These are phyloP conservation scores for Drosophila subobscura DNA, from an alignment of 1,140 invertebrate species.

Conservation along the genomic window DNA sequence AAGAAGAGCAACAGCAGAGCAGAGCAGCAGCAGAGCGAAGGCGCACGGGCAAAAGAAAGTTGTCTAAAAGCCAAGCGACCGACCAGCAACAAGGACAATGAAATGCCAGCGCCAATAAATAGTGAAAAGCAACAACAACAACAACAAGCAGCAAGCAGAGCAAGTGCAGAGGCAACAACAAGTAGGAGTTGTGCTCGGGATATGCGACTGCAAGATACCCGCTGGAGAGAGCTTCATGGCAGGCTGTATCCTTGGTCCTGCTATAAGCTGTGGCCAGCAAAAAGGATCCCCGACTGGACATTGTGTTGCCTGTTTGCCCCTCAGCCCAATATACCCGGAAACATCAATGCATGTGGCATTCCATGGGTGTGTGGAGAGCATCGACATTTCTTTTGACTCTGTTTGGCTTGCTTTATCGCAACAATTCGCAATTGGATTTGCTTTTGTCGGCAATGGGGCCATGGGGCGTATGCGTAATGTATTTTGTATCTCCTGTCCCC, in stretches of 20 bases:
- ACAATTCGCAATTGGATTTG: conserved; percentile 61
- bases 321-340: too few relatives aligned
- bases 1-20: neutral
- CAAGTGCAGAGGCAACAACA: conserved; percentile 16
- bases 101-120: conserved; percentile 70
- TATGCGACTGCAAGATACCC: too few relatives aligned
- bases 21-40: conserved; percentile 5
- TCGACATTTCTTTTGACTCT: conserved; percentile 46
- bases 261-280: too few relatives aligned
- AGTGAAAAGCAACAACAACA: conserved; percentile 52
- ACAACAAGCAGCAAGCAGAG: conserved; percentile 17
- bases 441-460: conserved; percentile 47
- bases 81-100: conserved; percentile 66
- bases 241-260: too few relatives aligned
- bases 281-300: conserved; percentile 9
- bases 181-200: neutral
- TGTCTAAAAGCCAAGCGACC: conserved; percentile 77
- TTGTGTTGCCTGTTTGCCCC: too few relatives aligned
- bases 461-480: conserved; percentile 59
- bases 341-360: too few relatives aligned
- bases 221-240: too few relatives aligned
- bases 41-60: conserved; percentile 58
- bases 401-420: conserved; percentile 54
- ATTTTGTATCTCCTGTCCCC: conserved; percentile 49
- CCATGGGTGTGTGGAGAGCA: conserved; percentile 2